phyloP scores from a whole-genome alignment of 2,888 invertebrate genomes.

The Stramonita haemastoma region DNA sequence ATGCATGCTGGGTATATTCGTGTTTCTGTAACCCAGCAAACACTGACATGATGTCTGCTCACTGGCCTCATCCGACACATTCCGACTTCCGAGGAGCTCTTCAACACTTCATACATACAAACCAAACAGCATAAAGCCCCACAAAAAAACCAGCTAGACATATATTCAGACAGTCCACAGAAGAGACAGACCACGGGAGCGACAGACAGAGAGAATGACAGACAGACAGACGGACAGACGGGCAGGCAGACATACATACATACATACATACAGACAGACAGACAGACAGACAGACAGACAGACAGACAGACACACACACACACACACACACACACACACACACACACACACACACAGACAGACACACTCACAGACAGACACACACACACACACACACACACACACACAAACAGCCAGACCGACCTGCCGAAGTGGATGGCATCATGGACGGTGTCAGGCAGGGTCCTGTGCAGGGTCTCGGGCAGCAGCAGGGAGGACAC shows the following conservation, averaged over 20 bases:
- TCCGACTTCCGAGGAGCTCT: no score
- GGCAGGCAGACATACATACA: not conserved
- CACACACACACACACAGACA: constrained; percentile 20
- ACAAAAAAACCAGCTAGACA: no score
- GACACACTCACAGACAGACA: not conserved
- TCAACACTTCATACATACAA: no score
- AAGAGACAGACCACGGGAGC: no score
- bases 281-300: not conserved
- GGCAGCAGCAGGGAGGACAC: constrained; percentile 59
- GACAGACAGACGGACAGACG: not conserved
- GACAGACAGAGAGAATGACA: not conserved
- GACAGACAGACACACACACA: not conserved
- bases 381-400: not conserved
- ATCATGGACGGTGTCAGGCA: constrained; percentile 70
- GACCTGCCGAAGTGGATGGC: constrained; percentile 43
- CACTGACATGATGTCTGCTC: no score
- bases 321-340: not conserved
- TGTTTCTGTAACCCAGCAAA: no score
- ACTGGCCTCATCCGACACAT: no score
- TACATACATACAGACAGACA: not conserved
- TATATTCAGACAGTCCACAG: no score
- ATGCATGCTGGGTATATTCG: no score
- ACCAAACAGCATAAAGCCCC: no score
- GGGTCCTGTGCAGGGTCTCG: constrained; percentile 64
- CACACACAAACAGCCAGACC: not conserved